A percentile compares a stretch with the other conserved stretches of the same genome.
These are phyloP conservation scores for Aporophyla lueneburgensis DNA, from an alignment of 2,888 invertebrate genomes.

Conservation along the genomic window DNA sequence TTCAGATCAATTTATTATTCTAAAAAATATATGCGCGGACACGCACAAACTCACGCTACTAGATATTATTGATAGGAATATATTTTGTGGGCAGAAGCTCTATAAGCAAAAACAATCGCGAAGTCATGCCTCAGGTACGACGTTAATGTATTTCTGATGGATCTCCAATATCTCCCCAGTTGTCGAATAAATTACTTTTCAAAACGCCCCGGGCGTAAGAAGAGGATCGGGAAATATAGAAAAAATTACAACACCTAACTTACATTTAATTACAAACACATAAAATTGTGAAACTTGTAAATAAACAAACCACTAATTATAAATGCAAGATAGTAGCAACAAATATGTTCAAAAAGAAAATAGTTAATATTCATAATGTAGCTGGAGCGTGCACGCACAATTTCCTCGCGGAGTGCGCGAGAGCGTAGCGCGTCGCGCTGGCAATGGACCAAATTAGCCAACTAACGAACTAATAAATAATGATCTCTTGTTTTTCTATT, in stretches of 20 bases:
- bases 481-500: slow-evolving; percentile 91
- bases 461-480: slow-evolving; percentile 91
- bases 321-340: slow-evolving; percentile 45
- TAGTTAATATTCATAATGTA: slow-evolving; percentile 77
- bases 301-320: slow-evolving; percentile 54
- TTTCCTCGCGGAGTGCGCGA: slow-evolving; percentile 86
- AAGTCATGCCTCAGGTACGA: slow-evolving; percentile 75
- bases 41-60: slow-evolving; percentile 13
- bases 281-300: slow-evolving; percentile 37
- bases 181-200: slow-evolving; percentile 82
- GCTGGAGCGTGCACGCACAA: slow-evolving; percentile 83
- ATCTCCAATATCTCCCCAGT: slow-evolving; percentile 83
- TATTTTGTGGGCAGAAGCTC: slow-evolving; percentile 65
- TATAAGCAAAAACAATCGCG: slow-evolving; percentile 78
- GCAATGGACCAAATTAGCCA: slow-evolving; percentile 90
- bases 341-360: slow-evolving; percentile 72
- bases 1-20: slow-evolving; percentile 4
- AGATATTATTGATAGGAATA: slow-evolving; percentile 58
- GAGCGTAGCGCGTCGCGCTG: slow-evolving; percentile 87
- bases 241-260: slow-evolving; percentile 42
- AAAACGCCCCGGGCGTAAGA: slow-evolving; percentile 60
- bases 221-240: slow-evolving; percentile 46
- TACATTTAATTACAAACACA: slow-evolving; percentile 35
- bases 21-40: slow-evolving; percentile 19
- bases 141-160: slow-evolving; percentile 90